Percentiles rank a stretch among this genome's conserved stretches.
These are phyloP conservation scores for Pterostichus madidus DNA, from an alignment of 2,888 invertebrate species.

Conservation along the genomic window DNA sequence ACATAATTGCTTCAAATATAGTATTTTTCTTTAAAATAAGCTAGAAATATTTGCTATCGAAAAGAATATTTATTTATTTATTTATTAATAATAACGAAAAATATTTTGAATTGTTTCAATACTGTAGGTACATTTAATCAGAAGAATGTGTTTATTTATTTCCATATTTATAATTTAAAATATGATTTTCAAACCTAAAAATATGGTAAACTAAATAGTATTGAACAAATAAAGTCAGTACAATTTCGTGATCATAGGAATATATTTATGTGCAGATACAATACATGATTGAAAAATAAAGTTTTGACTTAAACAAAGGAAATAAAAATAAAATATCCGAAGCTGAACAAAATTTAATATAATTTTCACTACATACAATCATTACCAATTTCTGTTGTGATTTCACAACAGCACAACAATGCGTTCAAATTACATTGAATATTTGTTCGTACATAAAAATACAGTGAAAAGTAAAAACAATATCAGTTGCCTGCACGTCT, in stretches of 20 bases:
- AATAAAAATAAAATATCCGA: constrained; percentile 32
- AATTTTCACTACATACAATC: constrained; percentile 31
- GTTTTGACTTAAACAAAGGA: constrained; percentile 27
- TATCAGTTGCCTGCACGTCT: constrained; percentile 42
- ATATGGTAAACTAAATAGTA: no score
- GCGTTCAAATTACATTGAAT: constrained; percentile 58
- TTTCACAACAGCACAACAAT: constrained; percentile 52
- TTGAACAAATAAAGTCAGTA: background rate
- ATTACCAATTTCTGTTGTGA: constrained; percentile 50
- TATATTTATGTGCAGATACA: background rate
- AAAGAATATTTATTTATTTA: no score
- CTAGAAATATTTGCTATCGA: no score
- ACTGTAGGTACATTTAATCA: no score
- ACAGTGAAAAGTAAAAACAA: constrained; percentile 62
- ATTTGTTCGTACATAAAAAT: constrained; percentile 53
- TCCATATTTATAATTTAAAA: no score
- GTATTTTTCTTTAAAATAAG: no score
- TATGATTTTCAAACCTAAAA: no score
- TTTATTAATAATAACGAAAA: no score
- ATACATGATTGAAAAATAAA: constrained; percentile 20
- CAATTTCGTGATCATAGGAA: background rate
- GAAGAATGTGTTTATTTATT: no score
- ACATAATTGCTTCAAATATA: no score
- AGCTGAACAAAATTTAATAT: constrained; percentile 36
- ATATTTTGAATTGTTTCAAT: no score